Evolutionary conservation across 2,113 vertebrate species (phyloP), one percentile per base, ranked within the genome.

Genomic region (Gymnocephalus cernua): DNA sequence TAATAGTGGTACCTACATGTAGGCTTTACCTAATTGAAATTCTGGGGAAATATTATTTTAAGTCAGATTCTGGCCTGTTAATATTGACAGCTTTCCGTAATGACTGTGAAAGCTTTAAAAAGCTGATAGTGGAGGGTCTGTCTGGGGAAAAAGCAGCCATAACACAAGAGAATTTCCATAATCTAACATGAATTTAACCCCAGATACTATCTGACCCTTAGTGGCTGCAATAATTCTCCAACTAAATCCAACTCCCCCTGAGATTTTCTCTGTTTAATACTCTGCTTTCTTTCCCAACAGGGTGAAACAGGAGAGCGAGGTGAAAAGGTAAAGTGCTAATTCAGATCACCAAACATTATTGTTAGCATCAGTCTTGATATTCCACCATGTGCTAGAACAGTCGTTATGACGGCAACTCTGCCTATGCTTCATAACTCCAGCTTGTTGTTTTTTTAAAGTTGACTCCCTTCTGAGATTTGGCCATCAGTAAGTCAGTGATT

Each of bases 251-350:
- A 58, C 57, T 45, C 23, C 67, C 66, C 54, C 70, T 38, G 51
- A 64, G 74, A 29, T 51, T 85, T 68, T 83, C 65, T 78, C 27
- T 74, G 44, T 90, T 82, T 90, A 90, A 77, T 45, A 25, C 79
- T 84, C 79, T 84, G 88, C 77, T 94, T 93, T 94, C 88, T 95
- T 94, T 95, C 82, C 82, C 82, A 83, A 93, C 92, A 99, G 98
- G 98, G 98, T 89, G 97, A 98, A 90, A 96, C 95, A 91, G 98
- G 98, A 95, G 96, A 97, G 72, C 95, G 32, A 89, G 98, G 98
- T 93, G 96, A 98, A 95, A 99, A 98, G 98, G 98, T 99, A 93
- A 97, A 91, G 12, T 11, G 72, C 77, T 38, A 45, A 62, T 93
- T 92, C 74, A 72, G 54, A 85, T 86, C 80, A 16, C 65, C 41